Conservation (phyloP, 2,113 vertebrate species). For the Grammomys dolichurus region DNA sequence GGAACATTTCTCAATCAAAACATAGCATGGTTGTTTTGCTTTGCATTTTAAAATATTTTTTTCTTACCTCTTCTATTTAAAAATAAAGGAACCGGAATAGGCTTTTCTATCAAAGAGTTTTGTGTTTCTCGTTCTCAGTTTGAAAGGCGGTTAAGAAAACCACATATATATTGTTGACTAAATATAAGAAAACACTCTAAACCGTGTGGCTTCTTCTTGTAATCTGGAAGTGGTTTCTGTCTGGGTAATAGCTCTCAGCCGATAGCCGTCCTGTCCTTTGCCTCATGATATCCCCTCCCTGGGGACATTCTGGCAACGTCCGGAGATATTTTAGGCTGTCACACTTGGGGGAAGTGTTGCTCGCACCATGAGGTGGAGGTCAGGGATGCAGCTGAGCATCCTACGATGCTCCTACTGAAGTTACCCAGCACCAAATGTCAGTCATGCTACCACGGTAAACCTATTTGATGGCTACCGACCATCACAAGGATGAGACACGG, state of each 20-base stretch:
- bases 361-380: neutral
- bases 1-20: neutral
- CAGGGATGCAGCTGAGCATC: neutral
- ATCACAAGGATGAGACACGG: no score
- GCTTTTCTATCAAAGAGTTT: neutral
- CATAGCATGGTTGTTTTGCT: neutral
- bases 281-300: neutral
- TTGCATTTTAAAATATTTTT: neutral
- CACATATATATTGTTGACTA: neutral
- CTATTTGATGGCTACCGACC: neutral
- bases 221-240: neutral
- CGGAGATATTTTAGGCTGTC: neutral
- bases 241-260: neutral
- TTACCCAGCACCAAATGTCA: neutral
- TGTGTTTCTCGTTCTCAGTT: neutral
- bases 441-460: neutral
- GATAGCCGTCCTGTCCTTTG: neutral
- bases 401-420: fast-evolving
- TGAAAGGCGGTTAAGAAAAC: conserved; percentile 1
- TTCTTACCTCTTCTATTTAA: neutral
- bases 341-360: neutral
- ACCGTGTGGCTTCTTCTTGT: neutral
- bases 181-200: neutral
- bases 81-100: neutral
- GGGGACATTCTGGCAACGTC: neutral